Conservation (phyloP, 2,113 vertebrate genomes). For the Muntiacus reevesi region DNA sequence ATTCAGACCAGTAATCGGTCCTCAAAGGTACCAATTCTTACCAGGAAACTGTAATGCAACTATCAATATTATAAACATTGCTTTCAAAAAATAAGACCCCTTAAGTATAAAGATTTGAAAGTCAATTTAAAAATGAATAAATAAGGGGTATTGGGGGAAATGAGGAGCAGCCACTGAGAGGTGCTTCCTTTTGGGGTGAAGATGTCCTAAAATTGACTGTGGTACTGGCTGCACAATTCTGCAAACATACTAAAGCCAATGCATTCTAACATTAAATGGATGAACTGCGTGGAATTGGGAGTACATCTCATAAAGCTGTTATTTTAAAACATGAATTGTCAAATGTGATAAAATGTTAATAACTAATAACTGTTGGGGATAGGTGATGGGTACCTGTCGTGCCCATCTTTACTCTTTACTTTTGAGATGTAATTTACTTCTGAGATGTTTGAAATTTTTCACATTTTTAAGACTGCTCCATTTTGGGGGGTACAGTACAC, state of each 20-base stretch:
- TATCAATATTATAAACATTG: not conserved
- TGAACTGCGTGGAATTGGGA: not conserved
- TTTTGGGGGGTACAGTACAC: not conserved
- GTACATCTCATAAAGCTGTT: not conserved
- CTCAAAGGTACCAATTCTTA: not conserved
- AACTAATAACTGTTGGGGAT: not conserved
- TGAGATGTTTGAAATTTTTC: not conserved
- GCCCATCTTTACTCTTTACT: not conserved
- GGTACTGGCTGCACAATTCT: not conserved
- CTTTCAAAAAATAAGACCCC: not conserved
- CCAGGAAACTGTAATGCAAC: not conserved
- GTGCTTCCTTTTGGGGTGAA: not conserved
- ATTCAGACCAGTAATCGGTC: not conserved
- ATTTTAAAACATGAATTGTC: not conserved
- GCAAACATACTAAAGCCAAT: not conserved
- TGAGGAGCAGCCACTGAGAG: not conserved
- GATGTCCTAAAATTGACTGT: not conserved
- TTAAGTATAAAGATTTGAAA: not conserved
- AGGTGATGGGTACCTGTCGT: not conserved
- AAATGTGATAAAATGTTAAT: not conserved
- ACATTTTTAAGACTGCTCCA: not conserved
- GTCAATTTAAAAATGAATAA: not conserved
- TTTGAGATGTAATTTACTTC: not conserved
- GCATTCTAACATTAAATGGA: not conserved
- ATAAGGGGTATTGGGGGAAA: not conserved